Evolutionary conservation across 2,113 vertebrate genomes (phyloP), one percentile per base, ranked within the genome.

Genomic region (Gorilla gorilla): DNA sequence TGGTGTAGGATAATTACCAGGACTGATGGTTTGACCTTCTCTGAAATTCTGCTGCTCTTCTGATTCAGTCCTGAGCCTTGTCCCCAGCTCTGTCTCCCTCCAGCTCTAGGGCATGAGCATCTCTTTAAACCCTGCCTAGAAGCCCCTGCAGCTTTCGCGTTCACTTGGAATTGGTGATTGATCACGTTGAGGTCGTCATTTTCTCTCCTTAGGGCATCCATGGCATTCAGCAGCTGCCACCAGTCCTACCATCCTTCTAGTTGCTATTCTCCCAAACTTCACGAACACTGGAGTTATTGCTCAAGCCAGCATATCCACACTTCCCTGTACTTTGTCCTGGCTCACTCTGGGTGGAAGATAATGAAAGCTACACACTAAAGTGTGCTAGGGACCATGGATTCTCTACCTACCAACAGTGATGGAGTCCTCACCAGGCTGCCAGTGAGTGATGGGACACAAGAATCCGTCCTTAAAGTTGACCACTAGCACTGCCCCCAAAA

Each of bases 361-460:
- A 0, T 17, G 55, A 20, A 30, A 23, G 6, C 32, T 1, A 2
- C 45, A 23, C 32, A 13, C 2, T 0, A 22, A 4, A 30, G 52
- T 3, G 1, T 1, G 11, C 85, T 6, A 0, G 86, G 78, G 86
- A 22, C 87, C 5, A 17, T 52, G 11, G 0, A 0, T 16, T 22
- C 57, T 55, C 48, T 6, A 8, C 32, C 20, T 5, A 22, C 66
- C 13, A 1, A 25, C 22, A 4, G 38, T 3, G 16, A 25, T 3
- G 14, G 43, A 2, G 2, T 66, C 75, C 0, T 80, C 1, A 0
- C 45, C 75, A 38, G 43, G 27, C 35, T 25, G 38, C 40, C 48
- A 1, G 43, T 2, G 2, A 38, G 57, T 4, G 70, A 45, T 0
- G 30, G 4, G 32, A 38, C 17, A 6, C 79, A 25, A 22, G 66